Evolutionary conservation across 2,888 invertebrate species (phyloP), one percentile per base, ranked within the genome.

Genomic region (Caenorhabditis sp.): DNA sequence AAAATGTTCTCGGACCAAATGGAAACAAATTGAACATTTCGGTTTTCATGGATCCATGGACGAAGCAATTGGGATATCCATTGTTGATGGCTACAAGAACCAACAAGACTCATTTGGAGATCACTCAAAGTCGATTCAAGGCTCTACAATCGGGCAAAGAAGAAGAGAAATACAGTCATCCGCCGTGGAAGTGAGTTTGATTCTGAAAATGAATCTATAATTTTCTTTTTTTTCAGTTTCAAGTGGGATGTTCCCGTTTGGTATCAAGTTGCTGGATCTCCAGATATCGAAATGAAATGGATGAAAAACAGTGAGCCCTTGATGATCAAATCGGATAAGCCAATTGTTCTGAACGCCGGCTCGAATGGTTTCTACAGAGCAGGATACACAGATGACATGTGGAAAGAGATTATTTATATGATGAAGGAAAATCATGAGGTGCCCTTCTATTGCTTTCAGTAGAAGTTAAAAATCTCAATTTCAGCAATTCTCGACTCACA

Each of bases 21-120:
- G 91, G 88, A n/a, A 75, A 75, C 1, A 83, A 80, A 54, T 80
- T 93, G 31, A 89, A 92, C 68, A 89, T 93, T 8, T 87, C 88
- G 12, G 85, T 90, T 54, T 95, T 96, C 44, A 96, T 95, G 1
- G 94, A 94, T 47, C 95, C 95, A 16, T 97, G 96, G 96, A 95
- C 96, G 22, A 94, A 95, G 16, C 95, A 89, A 74, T 84, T 89
- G 85, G 89, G 89, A 22, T 89, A 87, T 56, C 89, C 89, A 19
- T 68, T 88, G 22, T 68, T 90, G 61, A 85, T 86, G 19, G 88
- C 90, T 12, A 58, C 49, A 12, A 66, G 86, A 19, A 19, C 84
- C 8, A 89, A 89, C 73, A 70, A 75, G 12, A 80, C 86, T 6
- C 74, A 84, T 41, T 80, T 90, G 7, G 51, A 66, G 24, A 54